These are phyloP conservation scores for Drosophila mayaguana DNA, from an alignment of 2,888 invertebrate species.

Conservation along the genomic window DNA sequence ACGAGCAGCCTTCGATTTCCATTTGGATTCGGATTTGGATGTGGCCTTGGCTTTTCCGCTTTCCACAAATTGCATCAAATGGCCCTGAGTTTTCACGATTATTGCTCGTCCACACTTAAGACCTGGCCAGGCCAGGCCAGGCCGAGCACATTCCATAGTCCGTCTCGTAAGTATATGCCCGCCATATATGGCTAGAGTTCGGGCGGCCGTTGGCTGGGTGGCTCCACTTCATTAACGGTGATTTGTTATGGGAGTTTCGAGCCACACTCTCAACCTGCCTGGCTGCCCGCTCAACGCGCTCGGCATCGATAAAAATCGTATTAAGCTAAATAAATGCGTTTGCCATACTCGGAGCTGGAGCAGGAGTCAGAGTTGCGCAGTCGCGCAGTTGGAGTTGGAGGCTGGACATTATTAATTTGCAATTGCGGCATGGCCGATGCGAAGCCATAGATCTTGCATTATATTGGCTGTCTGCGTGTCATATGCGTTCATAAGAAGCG, in stretches of 20 bases:
- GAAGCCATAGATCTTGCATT: slow-evolving; percentile 73
- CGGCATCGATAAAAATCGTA: slow-evolving; percentile 59
- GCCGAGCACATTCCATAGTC: slow-evolving; percentile 30
- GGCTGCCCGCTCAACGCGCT: background rate
- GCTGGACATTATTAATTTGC: slow-evolving; percentile 70
- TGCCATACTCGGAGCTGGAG: slow-evolving; percentile 39
- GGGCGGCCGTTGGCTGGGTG: slow-evolving; percentile 10
- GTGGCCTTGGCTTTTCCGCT: slow-evolving; percentile 35
- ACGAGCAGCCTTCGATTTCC: slow-evolving; percentile 20
- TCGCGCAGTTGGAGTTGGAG: slow-evolving; percentile 14
- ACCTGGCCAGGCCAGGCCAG: background rate
- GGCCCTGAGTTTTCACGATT: slow-evolving; percentile 11
- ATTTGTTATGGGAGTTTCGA: slow-evolving; percentile 70
- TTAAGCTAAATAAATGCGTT: slow-evolving; percentile 70
- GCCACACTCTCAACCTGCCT: background rate
- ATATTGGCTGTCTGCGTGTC: slow-evolving; percentile 64
- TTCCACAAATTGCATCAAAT: slow-evolving; percentile 6
- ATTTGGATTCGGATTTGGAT: background rate
- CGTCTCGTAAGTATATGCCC: background rate
- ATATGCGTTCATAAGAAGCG: slow-evolving; percentile 58
- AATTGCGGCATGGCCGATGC: slow-evolving; percentile 38
- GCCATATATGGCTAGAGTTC: slow-evolving; percentile 9
- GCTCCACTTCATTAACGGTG: slow-evolving; percentile 73
- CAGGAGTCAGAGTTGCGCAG: background rate
- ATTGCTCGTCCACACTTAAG: slow-evolving; percentile 12